Evolutionary conservation across 2,113 vertebrate species (phyloP).

Genomic region (Indri indri): DNA sequence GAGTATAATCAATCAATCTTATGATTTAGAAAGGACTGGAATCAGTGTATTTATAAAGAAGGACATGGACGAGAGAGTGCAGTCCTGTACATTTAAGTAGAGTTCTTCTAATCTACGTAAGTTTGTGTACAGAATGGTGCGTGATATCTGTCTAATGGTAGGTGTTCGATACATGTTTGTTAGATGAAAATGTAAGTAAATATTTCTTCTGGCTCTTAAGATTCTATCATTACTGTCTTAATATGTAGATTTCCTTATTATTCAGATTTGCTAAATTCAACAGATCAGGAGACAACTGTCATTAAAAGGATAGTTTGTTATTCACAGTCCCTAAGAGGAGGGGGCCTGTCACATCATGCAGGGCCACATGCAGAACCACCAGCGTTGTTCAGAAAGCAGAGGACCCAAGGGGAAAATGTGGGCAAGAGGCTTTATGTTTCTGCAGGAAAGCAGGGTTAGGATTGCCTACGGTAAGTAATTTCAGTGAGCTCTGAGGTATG

Average conservation of each 20-base stretch:
- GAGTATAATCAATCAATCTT: background rate
- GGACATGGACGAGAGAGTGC: background rate
- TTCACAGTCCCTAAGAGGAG: background rate
- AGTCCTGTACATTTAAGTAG: background rate
- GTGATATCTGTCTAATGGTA: background rate
- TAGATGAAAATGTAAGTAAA: background rate
- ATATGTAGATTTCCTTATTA: background rate
- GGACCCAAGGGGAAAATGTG: fast-evolving
- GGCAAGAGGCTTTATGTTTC: background rate
- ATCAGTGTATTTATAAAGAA: background rate
- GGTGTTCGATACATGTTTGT: background rate
- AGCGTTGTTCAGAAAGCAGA: background rate
- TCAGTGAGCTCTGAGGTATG: background rate
- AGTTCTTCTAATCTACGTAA: background rate
- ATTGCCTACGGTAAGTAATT: background rate
- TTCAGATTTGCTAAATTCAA: background rate
- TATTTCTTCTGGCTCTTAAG: background rate
- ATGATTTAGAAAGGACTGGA: background rate
- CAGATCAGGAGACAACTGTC: background rate
- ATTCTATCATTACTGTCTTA: background rate
- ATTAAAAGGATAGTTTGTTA: background rate
- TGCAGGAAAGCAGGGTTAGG: background rate
- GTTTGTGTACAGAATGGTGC: background rate
- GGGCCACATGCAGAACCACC: no score
- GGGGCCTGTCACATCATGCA: no score